phyloP scores from a whole-genome alignment of 2,888 invertebrate genomes.

The Ethmia dodecea region DNA sequence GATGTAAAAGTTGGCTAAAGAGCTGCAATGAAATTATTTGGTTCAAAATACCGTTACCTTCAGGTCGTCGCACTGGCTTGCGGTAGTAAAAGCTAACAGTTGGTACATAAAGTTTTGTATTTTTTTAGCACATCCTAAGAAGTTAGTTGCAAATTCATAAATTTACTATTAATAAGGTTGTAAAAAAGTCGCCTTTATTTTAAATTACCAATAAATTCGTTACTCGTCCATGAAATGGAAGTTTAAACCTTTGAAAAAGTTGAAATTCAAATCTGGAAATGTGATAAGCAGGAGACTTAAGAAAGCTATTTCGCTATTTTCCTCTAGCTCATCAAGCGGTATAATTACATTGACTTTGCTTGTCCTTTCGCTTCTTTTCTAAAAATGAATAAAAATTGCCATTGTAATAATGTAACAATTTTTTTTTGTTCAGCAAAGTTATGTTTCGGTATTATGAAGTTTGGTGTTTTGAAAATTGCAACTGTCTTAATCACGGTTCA shows the following conservation, averaged over 20 bases:
- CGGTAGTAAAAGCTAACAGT: slow-evolving; percentile 37
- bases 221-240: too few relatives aligned
- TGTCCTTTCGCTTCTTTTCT: slow-evolving; percentile 56
- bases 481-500: too few relatives aligned
- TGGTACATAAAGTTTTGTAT: slow-evolving; percentile 6
- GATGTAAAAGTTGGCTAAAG: slow-evolving; percentile 18
- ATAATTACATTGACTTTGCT: slow-evolving; percentile 60
- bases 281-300: slow-evolving; percentile 43
- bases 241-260: slow-evolving; percentile 2
- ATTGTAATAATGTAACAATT: slow-evolving; percentile 35
- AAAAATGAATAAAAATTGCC: slow-evolving; percentile 48
- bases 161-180: too few relatives aligned
- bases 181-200: too few relatives aligned
- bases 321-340: slow-evolving; percentile 53
- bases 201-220: too few relatives aligned
- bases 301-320: slow-evolving; percentile 59
- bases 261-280: slow-evolving; percentile 28
- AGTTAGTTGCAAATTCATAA: too few relatives aligned
- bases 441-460: too few relatives aligned
- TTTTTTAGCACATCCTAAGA: too few relatives aligned
- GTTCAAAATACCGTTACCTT: slow-evolving; percentile 57
- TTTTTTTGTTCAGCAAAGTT: slow-evolving; percentile 20
- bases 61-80: slow-evolving; percentile 51
- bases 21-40: slow-evolving; percentile 43
- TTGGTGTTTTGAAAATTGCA: too few relatives aligned